Evolutionary conservation across 2,113 vertebrate species (phyloP), one percentile per base, ranked within the genome.

Genomic region (Chloroceryle aenea): DNA sequence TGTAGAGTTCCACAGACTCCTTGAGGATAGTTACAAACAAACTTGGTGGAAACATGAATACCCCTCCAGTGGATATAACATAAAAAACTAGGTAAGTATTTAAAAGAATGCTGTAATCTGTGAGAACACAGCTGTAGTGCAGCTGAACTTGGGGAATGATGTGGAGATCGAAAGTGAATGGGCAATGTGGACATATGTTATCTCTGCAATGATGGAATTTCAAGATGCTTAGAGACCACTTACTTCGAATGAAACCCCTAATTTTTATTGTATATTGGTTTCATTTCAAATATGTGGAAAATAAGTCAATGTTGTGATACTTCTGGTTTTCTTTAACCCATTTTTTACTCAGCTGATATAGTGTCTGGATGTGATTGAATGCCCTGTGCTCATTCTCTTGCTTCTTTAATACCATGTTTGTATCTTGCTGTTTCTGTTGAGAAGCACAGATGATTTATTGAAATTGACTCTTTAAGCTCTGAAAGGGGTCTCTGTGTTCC

Each of bases 381-480:
- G 93, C 77, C 74, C 74, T 95, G 71, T 87, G 77, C 78, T 91
- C 25, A 50, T 86, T 96, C 78, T 90, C 36, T 86, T 90, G 32
- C 78, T 95, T 90, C 48, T 93, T 96, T 92, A 92, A 78, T 83
- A 59, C 88, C 40, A n/a, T 94, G 81, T 85, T 90, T 89, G 61
- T 79, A 79, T 71, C 47, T 91, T 89, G 63, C 52, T 79, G 9
- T 77, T 90, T 87, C 87, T 82, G 66, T 84, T 45, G 47, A 89
- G 91, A 64, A 90, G 68, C 59, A 73, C 93, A 85, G 87, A 85
- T 92, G 72, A 95, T 89, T 91, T 95, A 91, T 91, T 97, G 85
- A 91, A 21, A 91, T 66, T 88, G 89, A 62, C 88, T 82, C 80
- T 88, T 66, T 48, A 72, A 13, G 66, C 75, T 91, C 82, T 93